Conservation (phyloP, 2,797 vertebrate species). For the Benthosema pterotum region DNA sequence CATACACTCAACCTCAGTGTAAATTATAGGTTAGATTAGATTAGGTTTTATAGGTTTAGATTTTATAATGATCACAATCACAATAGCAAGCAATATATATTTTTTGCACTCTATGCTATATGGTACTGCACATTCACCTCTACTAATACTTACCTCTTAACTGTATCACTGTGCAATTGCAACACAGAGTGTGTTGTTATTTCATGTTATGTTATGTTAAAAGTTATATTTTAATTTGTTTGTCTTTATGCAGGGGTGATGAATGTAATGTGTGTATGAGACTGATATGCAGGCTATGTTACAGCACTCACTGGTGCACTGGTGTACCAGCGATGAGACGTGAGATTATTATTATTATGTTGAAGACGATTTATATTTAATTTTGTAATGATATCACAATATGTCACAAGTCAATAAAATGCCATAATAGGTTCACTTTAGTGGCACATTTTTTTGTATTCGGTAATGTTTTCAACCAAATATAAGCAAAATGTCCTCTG, state of each 20-base stretch:
- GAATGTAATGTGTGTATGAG: slow-evolving; percentile 24
- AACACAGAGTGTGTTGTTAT: slow-evolving; percentile 45
- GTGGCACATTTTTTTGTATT: not conserved
- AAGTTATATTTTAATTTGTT: slow-evolving; percentile 11
- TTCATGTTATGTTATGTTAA: slow-evolving; percentile 30
- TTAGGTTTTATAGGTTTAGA: no score
- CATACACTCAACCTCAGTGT: no score
- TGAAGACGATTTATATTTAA: slow-evolving; percentile 40
- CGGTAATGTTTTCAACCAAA: not conserved
- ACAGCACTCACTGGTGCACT: slow-evolving; percentile 56
- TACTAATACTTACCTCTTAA: slow-evolving; percentile 60
- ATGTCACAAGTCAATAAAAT: slow-evolving; percentile 29
- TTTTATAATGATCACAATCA: no score
- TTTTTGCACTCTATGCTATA: slow-evolving; percentile 59
- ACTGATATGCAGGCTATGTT: slow-evolving; percentile 26
- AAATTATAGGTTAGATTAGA: no score
- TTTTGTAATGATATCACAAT: slow-evolving; percentile 38
- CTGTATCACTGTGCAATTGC: slow-evolving; percentile 35
- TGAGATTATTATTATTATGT: slow-evolving; percentile 24
- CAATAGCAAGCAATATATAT: no score
- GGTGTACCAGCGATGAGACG: slow-evolving; percentile 53
- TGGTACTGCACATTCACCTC: slow-evolving; percentile 47
- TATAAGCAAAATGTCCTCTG: not conserved
- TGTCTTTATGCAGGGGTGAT: slow-evolving; percentile 31
- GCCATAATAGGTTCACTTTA: slow-evolving; percentile 29